Evolutionary conservation across 64 coral and sea anemone genomes (phyloP), one percentile per base, ranked within the genome.

Genomic region (Astreopora myriophthalma): DNA sequence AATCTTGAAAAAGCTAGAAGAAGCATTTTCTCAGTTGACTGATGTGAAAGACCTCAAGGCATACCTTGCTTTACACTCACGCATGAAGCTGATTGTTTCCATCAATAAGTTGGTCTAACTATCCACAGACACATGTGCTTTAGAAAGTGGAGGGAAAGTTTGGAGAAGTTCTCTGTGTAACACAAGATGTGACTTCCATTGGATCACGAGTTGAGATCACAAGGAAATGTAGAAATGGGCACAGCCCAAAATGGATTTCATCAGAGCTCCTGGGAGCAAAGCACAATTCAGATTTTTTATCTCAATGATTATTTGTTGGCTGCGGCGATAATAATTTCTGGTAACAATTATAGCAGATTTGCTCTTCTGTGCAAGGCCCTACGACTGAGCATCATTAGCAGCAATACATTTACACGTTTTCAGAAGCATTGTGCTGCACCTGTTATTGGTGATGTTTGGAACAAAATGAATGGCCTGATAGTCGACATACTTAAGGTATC

Each of bases 291-390:
- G 46, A 90, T 3, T 75, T 90, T 24, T 80, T 46, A 44, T 48
- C 44, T 49, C 5, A 80, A 79, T 57, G 66, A 66, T 38, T 65
- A 3, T 30, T 2, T 90, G 2, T 8, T 71, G 0, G 74, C 88
- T 9, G 73, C 73, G 8, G 75, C 88, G 0, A 26, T 80, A 79
- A 39, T 80, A 4, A 40, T 90, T 29, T 79, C 62, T 6, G 88
- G 88, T 1, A 90, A 90, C 8, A 90, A 80, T 12, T 90, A 68
- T 42, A 29, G 36, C 17, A 90, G 80, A 66, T 48, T 90, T 48
- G 24, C 51, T 1, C 22, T 90, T 1, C 28, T 90, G 2, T 65
- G 19, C 11, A 90, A 69, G 20, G 75, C 57, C 26, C 25, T 52
- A 0, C 33, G 78, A 17, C 26, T 90, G 0, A 68, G 26, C 20